Conservation (phyloP, 2,888 invertebrate genomes). For the Eupithecia abbreviata region DNA sequence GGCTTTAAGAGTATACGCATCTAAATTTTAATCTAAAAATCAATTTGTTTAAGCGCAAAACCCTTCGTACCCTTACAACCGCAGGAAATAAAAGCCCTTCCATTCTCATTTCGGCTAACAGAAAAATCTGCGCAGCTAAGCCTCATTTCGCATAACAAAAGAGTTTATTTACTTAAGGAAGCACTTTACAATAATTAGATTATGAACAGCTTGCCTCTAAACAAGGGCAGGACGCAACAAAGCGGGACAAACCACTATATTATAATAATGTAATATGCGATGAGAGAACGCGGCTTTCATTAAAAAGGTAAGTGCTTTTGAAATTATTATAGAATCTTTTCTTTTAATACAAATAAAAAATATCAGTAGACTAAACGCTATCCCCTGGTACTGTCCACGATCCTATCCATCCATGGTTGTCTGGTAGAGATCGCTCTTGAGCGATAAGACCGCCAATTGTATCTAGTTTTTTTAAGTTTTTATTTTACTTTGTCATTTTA, state of each 20-base stretch:
- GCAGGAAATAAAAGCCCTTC: constrained; percentile 29
- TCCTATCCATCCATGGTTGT: too few relatives aligned
- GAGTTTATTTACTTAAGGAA: constrained; percentile 68
- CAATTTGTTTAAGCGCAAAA: constrained; percentile 30
- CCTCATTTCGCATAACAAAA: constrained; percentile 63
- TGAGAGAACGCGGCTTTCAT: background rate
- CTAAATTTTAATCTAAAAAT: constrained; percentile 38
- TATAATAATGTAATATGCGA: constrained; percentile 18
- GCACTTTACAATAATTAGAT: constrained; percentile 69
- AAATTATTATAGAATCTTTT: background rate
- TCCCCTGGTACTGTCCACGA: too few relatives aligned
- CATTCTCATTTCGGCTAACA: constrained; percentile 41
- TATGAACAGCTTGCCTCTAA: constrained; percentile 55
- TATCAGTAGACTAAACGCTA: too few relatives aligned
- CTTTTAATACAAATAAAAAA: background rate
- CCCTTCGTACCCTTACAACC: constrained; percentile 28
- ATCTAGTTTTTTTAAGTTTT: too few relatives aligned
- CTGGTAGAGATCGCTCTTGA: too few relatives aligned
- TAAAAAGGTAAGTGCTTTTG: background rate
- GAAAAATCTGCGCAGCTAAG: constrained; percentile 54
- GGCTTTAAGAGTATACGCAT: constrained; percentile 8
- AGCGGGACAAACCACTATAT: constrained; percentile 41
- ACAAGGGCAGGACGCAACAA: constrained; percentile 51
- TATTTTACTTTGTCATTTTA: too few relatives aligned
- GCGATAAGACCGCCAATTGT: too few relatives aligned